phyloP scores from a whole-genome alignment of 1,140 invertebrate species.

The Brachionus sp. region DNA sequence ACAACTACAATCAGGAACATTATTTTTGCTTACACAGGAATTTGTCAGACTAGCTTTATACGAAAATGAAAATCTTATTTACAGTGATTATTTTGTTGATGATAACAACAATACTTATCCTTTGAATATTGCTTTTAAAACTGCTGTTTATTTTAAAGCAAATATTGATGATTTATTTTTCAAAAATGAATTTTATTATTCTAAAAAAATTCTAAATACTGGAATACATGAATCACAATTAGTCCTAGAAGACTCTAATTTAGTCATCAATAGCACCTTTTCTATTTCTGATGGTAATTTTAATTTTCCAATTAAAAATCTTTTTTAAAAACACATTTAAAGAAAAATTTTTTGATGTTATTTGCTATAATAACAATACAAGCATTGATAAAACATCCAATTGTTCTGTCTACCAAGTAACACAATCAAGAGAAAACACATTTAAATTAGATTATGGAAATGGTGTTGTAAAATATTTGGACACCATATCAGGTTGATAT shows the following conservation, averaged over 20 bases:
- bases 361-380: background rate
- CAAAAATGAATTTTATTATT: background rate
- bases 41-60: background rate
- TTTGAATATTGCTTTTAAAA: background rate
- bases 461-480: background rate
- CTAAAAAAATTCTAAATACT: background rate
- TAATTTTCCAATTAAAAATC: background rate
- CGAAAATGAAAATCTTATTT: background rate
- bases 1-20: background rate
- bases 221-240: background rate
- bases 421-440: background rate
- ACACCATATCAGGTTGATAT: background rate
- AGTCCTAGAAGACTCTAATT: background rate
- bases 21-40: background rate
- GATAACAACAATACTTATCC: too few relatives aligned
- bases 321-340: too few relatives aligned
- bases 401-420: background rate
- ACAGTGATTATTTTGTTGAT: background rate
- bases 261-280: background rate
- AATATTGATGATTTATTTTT: background rate
- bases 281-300: background rate
- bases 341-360: background rate
- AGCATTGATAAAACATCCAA: background rate
- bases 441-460: background rate
- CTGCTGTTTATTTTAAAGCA: background rate